Evolutionary conservation across 1,140 invertebrate species (phyloP).

Genomic region (Chelonus insularis): DNA sequence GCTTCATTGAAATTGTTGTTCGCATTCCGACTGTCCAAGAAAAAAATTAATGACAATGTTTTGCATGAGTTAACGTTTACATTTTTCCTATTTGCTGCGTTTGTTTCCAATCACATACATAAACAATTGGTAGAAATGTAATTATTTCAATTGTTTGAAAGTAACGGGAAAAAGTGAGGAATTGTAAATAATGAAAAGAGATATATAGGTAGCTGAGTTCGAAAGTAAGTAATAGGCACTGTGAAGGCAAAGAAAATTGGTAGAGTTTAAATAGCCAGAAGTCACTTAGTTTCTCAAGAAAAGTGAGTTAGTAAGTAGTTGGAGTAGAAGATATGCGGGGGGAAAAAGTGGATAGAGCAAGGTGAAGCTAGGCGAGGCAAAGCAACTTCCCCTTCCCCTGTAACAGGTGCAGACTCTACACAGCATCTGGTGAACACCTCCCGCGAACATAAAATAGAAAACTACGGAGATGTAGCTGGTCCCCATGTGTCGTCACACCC

Average conservation of each 20-base stretch:
- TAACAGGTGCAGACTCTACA: conserved; percentile 49
- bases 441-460: conserved; percentile 1
- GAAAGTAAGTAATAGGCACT: too few species aligned
- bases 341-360: background rate
- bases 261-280: too few species aligned
- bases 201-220: too few species aligned
- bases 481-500: conserved; percentile 12
- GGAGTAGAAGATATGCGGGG: background rate
- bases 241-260: too few species aligned
- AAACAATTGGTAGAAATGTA: too few species aligned
- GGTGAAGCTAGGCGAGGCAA: conserved; percentile 30
- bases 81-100: too few species aligned
- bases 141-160: too few species aligned
- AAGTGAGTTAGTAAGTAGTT: background rate
- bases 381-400: conserved; percentile 19
- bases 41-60: background rate
- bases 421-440: conserved; percentile 5
- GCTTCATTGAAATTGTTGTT: conserved; percentile 17
- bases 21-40: conserved; percentile 5
- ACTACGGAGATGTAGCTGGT: conserved; percentile 52
- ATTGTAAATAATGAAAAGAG: too few species aligned
- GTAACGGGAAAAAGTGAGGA: too few species aligned
- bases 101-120: too few species aligned
- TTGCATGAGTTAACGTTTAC: background rate
- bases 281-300: too few species aligned